phyloP scores from a whole-genome alignment of 2,113 vertebrate species.

The Patagioenas fasciata region DNA sequence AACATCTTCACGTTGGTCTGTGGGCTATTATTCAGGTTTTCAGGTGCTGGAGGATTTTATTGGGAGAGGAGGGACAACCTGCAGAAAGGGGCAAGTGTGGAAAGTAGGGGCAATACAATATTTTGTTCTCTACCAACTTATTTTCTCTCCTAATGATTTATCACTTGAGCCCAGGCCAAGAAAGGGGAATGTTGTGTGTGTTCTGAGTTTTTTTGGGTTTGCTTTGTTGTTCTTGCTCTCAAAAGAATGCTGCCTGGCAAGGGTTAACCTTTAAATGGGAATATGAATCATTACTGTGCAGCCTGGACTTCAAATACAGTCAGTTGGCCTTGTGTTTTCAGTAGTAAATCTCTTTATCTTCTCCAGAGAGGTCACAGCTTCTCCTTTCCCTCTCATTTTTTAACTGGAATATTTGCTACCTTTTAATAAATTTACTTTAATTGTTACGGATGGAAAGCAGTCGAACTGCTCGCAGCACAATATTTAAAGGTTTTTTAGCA shows the following conservation, averaged over 20 bases:
- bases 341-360: background rate
- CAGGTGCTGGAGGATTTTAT: background rate
- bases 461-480: background rate
- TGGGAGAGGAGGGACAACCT: background rate
- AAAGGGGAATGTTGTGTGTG: background rate
- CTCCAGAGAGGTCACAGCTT: background rate
- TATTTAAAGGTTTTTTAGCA: background rate
- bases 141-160: background rate
- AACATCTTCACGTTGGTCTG: background rate
- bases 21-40: background rate
- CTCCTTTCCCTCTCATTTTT: background rate
- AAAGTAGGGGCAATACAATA: background rate
- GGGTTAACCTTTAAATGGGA: background rate
- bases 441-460: background rate
- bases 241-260: background rate
- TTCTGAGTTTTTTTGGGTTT: background rate
- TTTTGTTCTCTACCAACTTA: background rate
- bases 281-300: background rate
- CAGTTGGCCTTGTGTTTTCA: background rate
- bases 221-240: background rate
- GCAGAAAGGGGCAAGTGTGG: background rate
- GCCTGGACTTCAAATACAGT: background rate
- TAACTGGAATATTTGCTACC: background rate
- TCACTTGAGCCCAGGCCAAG: background rate
- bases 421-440: background rate